Conservation (phyloP, 2,797 vertebrate genomes). For the Poecilia gillii region DNA sequence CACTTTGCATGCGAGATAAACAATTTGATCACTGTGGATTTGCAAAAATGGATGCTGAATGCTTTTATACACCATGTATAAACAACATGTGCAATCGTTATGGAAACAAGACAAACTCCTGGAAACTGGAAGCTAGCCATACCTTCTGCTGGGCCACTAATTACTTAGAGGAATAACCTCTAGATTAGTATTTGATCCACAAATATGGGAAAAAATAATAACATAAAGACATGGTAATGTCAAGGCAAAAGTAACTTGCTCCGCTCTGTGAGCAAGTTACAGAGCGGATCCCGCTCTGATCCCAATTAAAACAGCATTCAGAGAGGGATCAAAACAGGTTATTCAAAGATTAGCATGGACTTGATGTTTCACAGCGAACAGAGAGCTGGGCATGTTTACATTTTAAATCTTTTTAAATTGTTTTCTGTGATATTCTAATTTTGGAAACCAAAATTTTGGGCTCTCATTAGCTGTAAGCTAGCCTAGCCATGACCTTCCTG, state of each 20-base stretch:
- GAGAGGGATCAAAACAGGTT: background rate
- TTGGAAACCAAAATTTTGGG: background rate
- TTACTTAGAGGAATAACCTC: background rate
- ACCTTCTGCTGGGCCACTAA: background rate
- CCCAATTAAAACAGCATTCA: background rate
- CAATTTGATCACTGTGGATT: background rate
- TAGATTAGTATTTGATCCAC: background rate
- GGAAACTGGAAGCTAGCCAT: background rate
- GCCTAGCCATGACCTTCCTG: too few species aligned
- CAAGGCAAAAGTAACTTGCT: background rate
- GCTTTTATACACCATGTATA: background rate
- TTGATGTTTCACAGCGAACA: background rate
- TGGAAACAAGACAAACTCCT: background rate
- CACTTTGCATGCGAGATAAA: background rate
- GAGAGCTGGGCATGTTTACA: background rate
- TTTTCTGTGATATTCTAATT: background rate
- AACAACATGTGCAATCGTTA: background rate
- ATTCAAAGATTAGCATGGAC: background rate
- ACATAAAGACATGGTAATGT: background rate
- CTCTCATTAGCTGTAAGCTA: background rate
- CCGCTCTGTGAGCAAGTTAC: too few species aligned
- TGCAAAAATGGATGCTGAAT: background rate
- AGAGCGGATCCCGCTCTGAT: too few species aligned
- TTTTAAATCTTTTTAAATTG: background rate
- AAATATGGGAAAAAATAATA: background rate